phyloP scores from a whole-genome alignment of 1,140 invertebrate genomes.

The Kradibia gibbosae region DNA sequence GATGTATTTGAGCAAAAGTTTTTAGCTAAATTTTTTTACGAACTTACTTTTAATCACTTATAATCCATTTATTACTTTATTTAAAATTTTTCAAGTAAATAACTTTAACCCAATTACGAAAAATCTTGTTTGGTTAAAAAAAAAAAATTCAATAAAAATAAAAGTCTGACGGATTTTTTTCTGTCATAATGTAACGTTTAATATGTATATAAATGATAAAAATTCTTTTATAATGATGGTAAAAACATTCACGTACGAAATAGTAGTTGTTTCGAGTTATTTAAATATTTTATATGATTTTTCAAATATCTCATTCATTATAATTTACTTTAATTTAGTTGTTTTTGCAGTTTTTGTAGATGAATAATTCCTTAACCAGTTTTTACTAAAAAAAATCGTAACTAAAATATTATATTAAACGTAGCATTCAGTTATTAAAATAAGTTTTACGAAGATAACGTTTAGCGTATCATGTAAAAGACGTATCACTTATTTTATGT shows the following conservation, averaged over 20 bases:
- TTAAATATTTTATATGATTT: neutral
- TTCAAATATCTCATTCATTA: too few species aligned
- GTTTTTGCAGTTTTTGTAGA: too few species aligned
- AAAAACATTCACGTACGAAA: neutral
- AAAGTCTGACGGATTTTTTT: neutral
- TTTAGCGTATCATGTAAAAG: too few species aligned
- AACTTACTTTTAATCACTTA: neutral
- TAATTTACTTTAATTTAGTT: too few species aligned
- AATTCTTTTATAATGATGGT: neutral
- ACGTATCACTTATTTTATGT: too few species aligned
- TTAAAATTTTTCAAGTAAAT: neutral
- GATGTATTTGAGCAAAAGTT: neutral
- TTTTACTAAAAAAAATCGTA: too few species aligned
- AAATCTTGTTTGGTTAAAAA: neutral
- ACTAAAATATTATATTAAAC: too few species aligned
- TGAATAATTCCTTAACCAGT: too few species aligned
- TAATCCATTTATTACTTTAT: slow-evolving; percentile 5
- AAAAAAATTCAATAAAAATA: neutral
- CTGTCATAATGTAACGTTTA: neutral
- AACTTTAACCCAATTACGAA: slow-evolving; percentile 15
- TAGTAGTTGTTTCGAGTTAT: neutral
- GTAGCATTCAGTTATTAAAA: too few species aligned
- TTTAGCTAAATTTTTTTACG: slow-evolving; percentile 7
- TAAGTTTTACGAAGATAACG: too few species aligned
- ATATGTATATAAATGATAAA: neutral